These are phyloP conservation scores for Microctenopoma steveboyesi DNA, from an alignment of 2,797 vertebrate genomes.

Conservation along the genomic window DNA sequence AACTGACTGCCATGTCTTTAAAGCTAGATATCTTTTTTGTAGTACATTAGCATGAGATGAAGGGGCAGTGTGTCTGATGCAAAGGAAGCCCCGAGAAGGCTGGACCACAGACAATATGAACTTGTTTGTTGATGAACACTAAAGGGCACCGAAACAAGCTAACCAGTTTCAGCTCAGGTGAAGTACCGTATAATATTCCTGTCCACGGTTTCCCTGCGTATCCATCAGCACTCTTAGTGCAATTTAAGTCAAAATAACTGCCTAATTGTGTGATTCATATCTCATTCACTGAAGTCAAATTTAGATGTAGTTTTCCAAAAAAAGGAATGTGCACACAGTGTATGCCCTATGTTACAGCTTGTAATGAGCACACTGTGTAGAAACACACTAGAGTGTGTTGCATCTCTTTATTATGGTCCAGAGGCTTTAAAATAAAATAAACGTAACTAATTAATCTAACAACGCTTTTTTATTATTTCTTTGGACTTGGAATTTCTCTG, in stretches of 20 bases:
- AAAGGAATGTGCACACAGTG: not conserved
- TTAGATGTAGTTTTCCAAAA: not conserved
- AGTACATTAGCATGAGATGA: constrained; percentile 82
- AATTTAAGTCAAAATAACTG: not conserved
- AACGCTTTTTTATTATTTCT: too few species aligned
- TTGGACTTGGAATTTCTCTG: too few species aligned
- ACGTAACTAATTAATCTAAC: too few species aligned
- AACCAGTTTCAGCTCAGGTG: constrained; percentile 48
- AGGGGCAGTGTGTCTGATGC: constrained; percentile 75
- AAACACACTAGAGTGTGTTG: constrained; percentile 22
- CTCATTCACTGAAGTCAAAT: constrained; percentile 3
- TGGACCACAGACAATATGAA: constrained; percentile 76
- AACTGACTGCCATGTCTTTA: constrained; percentile 83
- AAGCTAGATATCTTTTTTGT: constrained; percentile 80
- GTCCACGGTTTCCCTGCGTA: not conserved
- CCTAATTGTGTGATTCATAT: not conserved
- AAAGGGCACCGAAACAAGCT: constrained; percentile 62
- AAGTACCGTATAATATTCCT: constrained; percentile 7
- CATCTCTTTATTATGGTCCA: not conserved
- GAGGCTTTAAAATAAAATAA: not conserved
- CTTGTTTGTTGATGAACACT: constrained; percentile 75
- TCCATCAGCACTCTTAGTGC: not conserved
- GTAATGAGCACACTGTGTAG: not conserved
- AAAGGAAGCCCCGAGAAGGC: constrained; percentile 73
- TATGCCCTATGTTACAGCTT: not conserved